A percentile compares a stretch with the other conserved stretches of the same genome.
Conservation (phyloP, 2,888 invertebrate genomes). For the Listrodromus nycthemerus region DNA sequence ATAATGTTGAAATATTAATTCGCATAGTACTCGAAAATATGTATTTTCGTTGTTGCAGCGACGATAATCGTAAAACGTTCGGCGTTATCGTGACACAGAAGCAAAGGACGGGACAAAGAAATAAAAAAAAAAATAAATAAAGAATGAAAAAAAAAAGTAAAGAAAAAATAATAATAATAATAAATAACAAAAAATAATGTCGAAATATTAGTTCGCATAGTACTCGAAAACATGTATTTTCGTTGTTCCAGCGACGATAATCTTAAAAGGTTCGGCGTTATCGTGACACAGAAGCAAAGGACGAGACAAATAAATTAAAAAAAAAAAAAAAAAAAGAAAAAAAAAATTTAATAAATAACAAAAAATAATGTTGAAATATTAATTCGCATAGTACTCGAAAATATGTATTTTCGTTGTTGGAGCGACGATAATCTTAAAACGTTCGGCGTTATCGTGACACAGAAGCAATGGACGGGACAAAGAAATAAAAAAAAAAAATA, state of each 20-base stretch:
- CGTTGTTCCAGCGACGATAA: conserved; percentile 17
- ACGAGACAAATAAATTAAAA: conserved; percentile 31
- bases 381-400: conserved; percentile 32
- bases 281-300: conserved; percentile 48
- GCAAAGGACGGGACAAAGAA: conserved; percentile 43
- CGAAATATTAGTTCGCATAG: conserved; percentile 37
- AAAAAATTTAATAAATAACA: conserved; percentile 3
- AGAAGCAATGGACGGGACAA: conserved; percentile 42
- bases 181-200: neutral
- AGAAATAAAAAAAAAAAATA: conserved; percentile 30
- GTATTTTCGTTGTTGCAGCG: conserved; percentile 22
- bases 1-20: conserved; percentile 43
- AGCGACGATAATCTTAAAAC: conserved; percentile 41
- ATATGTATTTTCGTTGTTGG: conserved; percentile 19
- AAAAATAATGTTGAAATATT: conserved; percentile 26
- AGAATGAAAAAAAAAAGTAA: conserved; percentile 25
- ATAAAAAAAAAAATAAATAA: conserved; percentile 23
- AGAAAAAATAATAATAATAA: conserved; percentile 21
- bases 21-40: conserved; percentile 3
- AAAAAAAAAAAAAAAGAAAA: conserved; percentile 47
- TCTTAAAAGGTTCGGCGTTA: conserved; percentile 54
- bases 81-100: conserved; percentile 54
- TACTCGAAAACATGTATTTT: conserved; percentile 25
- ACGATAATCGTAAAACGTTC: conserved; percentile 44
- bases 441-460: conserved; percentile 53